phyloP scores from a whole-genome alignment of 2,797 vertebrate species.

The Sebastes vulpes region DNA sequence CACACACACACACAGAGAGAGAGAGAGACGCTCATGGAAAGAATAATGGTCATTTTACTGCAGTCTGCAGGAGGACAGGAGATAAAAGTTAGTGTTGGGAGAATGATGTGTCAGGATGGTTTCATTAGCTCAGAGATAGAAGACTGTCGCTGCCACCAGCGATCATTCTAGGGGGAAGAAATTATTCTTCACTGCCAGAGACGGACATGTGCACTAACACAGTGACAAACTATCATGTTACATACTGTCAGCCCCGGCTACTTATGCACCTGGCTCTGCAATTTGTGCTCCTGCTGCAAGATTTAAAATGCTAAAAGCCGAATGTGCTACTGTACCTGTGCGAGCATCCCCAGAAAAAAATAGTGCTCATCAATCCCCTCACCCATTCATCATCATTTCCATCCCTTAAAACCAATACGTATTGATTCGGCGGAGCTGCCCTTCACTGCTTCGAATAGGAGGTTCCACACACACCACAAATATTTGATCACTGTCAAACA shows the following conservation, averaged over 20 bases:
- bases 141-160: slow-evolving; percentile 71
- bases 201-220: slow-evolving; percentile 63
- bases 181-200: slow-evolving; percentile 56
- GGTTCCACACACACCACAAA: slow-evolving; percentile 66
- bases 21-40: slow-evolving; percentile 57
- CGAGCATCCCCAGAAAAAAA: slow-evolving; percentile 1
- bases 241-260: slow-evolving; percentile 60
- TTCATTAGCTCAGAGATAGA: slow-evolving; percentile 81
- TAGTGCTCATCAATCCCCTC: slow-evolving; percentile 41
- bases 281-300: slow-evolving; percentile 53
- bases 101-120: slow-evolving; percentile 81
- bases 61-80: slow-evolving; percentile 80
- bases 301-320: slow-evolving; percentile 38
- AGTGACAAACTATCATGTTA: slow-evolving; percentile 50
- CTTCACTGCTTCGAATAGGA: slow-evolving; percentile 69
- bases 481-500: slow-evolving; percentile 82
- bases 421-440: slow-evolving; percentile 69
- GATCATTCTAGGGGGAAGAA: slow-evolving; percentile 53
- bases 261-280: slow-evolving; percentile 28
- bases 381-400: slow-evolving; percentile 71
- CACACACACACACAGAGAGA: slow-evolving; percentile 5
- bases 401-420: slow-evolving; percentile 59
- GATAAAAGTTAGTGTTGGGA: slow-evolving; percentile 83
- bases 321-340: slow-evolving; percentile 17
- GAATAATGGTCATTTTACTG: slow-evolving; percentile 84